These are phyloP conservation scores for Leptinotarsa tumamoca DNA, from an alignment of 2,888 invertebrate genomes.

Conservation along the genomic window DNA sequence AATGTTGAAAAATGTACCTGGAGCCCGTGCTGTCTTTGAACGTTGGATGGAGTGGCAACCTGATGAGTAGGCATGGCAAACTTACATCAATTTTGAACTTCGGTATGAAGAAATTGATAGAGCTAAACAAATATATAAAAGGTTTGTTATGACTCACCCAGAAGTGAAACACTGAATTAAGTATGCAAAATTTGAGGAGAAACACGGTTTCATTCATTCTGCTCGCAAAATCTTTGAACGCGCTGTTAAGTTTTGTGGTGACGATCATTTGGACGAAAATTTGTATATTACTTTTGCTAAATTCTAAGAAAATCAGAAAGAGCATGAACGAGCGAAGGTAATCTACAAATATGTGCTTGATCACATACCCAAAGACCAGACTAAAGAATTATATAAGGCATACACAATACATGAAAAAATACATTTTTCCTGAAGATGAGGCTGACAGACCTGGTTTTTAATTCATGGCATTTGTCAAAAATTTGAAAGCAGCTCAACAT, in stretches of 20 bases:
- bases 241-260: conserved; percentile 97
- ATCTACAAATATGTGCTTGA: conserved; percentile 98
- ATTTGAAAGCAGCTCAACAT: conserved; percentile 79
- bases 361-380: conserved; percentile 90
- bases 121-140: conserved; percentile 92
- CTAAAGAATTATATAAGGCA: conserved; percentile 92
- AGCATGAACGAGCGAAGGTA: conserved; percentile 95
- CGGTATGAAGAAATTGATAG: conserved; percentile 96
- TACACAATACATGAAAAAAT: conserved; percentile 99
- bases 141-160: conserved; percentile 95
- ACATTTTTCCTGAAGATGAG: conserved; percentile 98
- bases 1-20: conserved; percentile 96
- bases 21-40: conserved; percentile 91
- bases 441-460: conserved; percentile 94
- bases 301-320: conserved; percentile 98
- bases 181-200: conserved; percentile 97
- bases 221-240: conserved; percentile 91
- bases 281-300: conserved; percentile 96
- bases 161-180: conserved; percentile 99
- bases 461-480: conserved; percentile 93
- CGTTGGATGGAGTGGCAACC: conserved; percentile 99
- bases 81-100: conserved; percentile 98
- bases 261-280: conserved; percentile 93
- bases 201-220: conserved; percentile 91
- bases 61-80: conserved; percentile 99